These are phyloP conservation scores for Montipora sp. DNA, from an alignment of 64 coral and sea anemone genomes.

Conservation along the genomic window DNA sequence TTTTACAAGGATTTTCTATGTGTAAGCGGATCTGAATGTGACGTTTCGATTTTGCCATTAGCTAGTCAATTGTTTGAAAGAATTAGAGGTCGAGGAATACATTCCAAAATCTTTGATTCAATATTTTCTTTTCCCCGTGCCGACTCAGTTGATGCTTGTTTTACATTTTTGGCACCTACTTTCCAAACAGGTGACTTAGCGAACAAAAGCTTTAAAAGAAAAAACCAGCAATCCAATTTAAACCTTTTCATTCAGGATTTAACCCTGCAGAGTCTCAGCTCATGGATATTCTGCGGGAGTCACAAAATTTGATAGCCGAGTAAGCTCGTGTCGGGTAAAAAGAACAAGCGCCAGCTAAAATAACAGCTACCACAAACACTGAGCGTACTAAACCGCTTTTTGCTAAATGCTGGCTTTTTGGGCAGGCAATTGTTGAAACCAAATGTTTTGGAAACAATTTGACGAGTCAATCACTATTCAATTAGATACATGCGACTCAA, in stretches of 20 bases:
- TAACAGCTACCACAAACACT: slow-evolving; percentile 1
- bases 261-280: not conserved
- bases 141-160: slow-evolving; percentile 22
- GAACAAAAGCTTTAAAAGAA: slow-evolving; percentile 12
- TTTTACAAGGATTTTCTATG: slow-evolving; percentile 37
- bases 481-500: not conserved
- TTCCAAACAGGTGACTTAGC: slow-evolving; percentile 25
- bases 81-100: slow-evolving; percentile 24
- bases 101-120: slow-evolving; percentile 3
- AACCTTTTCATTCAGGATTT: slow-evolving; percentile 33
- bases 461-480: not conserved
- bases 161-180: slow-evolving; percentile 19
- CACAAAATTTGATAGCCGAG: not conserved
- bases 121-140: slow-evolving; percentile 9
- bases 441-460: slow-evolving; percentile 41
- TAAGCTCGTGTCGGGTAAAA: not conserved
- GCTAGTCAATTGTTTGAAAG: slow-evolving; percentile 34
- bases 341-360: slow-evolving; percentile 22
- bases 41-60: slow-evolving; percentile 48
- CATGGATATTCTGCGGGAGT: not conserved
- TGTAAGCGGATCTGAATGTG: slow-evolving; percentile 36
- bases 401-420: slow-evolving; percentile 47
- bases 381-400: slow-evolving; percentile 41
- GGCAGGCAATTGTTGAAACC: slow-evolving; percentile 26
- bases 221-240: slow-evolving; percentile 29